phyloP scores from a whole-genome alignment of 2,888 invertebrate genomes.

The Hyposoter didymator region DNA sequence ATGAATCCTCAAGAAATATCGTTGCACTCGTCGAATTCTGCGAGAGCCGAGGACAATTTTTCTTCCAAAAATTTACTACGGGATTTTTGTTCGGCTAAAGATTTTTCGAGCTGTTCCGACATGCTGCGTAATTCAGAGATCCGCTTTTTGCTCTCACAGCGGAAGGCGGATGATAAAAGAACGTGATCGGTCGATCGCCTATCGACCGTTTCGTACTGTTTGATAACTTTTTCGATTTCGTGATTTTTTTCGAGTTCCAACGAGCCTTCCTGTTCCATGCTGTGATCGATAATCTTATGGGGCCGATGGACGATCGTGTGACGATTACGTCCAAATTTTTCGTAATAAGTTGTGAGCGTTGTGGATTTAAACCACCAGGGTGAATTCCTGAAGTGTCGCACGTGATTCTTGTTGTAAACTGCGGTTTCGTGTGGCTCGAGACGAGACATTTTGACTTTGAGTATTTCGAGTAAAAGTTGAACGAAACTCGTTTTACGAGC shows the following conservation, averaged over 20 bases:
- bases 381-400: constrained; percentile 85
- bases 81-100: constrained; percentile 84
- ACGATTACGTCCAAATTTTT: background rate
- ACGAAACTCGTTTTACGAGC: constrained; percentile 74
- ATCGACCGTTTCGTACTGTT: background rate
- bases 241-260: background rate
- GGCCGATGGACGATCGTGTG: no score
- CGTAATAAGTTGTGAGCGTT: constrained; percentile 73
- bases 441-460: constrained; percentile 75
- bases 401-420: constrained; percentile 86
- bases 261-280: background rate
- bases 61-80: constrained; percentile 85
- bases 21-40: constrained; percentile 47
- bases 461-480: constrained; percentile 77
- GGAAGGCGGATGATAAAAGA: background rate
- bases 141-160: constrained; percentile 45
- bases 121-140: constrained; percentile 43
- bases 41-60: constrained; percentile 84
- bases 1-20: background rate
- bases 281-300: background rate
- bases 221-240: constrained; percentile 11
- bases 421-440: constrained; percentile 80
- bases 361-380: constrained; percentile 87
- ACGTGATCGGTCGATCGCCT: constrained; percentile 26
- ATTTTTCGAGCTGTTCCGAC: constrained; percentile 85